phyloP scores from a whole-genome alignment of 2,113 vertebrate genomes.

The Cygnus atratus region DNA sequence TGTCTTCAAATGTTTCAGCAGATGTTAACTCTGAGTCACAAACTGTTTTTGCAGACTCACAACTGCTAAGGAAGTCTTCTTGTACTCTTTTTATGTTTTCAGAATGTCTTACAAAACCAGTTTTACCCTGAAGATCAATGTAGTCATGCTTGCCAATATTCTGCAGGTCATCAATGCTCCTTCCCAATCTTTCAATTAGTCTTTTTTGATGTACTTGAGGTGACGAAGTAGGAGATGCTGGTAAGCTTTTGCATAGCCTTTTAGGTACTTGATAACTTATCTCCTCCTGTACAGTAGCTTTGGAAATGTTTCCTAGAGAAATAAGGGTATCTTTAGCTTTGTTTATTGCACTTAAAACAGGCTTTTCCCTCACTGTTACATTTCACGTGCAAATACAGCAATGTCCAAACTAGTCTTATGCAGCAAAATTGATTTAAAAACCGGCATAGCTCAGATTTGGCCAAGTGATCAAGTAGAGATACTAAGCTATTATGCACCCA shows the following conservation, averaged over 20 bases:
- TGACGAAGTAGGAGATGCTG: slow-evolving; percentile 80
- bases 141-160: not conserved
- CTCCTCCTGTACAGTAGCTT: not conserved
- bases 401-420: not conserved
- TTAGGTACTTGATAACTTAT: slow-evolving; percentile 57
- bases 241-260: slow-evolving; percentile 81
- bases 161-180: slow-evolving; percentile 58
- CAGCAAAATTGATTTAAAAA: not conserved
- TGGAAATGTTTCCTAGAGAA: slow-evolving; percentile 6
- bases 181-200: slow-evolving; percentile 47
- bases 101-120: slow-evolving; percentile 66
- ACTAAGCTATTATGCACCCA: not conserved
- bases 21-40: slow-evolving; percentile 75
- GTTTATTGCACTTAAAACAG: not conserved
- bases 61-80: slow-evolving; percentile 89
- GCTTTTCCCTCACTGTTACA: not conserved
- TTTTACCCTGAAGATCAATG: slow-evolving; percentile 53
- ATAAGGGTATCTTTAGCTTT: not conserved
- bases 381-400: not conserved
- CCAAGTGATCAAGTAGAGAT: not conserved
- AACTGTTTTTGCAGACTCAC: slow-evolving; percentile 89
- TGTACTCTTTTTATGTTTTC: slow-evolving; percentile 76
- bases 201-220: slow-evolving; percentile 47
- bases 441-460: not conserved
- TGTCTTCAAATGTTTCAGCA: slow-evolving; percentile 18